Evolutionary conservation across 1,140 invertebrate species (phyloP).

Genomic region (Bombus soroeensis): DNA sequence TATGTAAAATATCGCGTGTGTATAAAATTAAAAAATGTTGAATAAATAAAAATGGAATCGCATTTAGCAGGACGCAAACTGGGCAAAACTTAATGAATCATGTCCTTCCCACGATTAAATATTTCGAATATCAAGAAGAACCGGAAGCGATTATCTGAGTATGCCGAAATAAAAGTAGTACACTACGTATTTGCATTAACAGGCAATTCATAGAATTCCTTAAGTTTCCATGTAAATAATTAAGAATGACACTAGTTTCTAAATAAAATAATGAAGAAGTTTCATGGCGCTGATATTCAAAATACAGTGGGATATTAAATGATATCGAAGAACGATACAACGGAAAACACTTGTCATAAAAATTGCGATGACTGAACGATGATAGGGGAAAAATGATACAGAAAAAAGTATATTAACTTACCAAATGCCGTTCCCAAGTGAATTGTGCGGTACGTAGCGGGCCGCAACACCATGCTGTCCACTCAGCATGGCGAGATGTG

Average conservation of each 20-base stretch:
- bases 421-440: slow-evolving; percentile 29
- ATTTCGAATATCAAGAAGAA: slow-evolving; percentile 26
- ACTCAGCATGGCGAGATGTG: slow-evolving; percentile 47
- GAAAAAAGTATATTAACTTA: slow-evolving; percentile 32
- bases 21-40: not conserved
- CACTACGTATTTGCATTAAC: not conserved
- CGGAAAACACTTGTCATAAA: not conserved
- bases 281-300: not conserved
- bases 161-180: not conserved
- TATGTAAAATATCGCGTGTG: not conserved
- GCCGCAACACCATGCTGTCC: slow-evolving; percentile 11
- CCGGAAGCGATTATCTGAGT: slow-evolving; percentile 31
- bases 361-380: not conserved
- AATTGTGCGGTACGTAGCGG: not conserved
- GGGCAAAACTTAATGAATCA: not conserved
- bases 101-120: slow-evolving; percentile 2
- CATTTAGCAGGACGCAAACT: not conserved
- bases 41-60: not conserved
- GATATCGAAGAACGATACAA: not conserved
- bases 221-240: not conserved
- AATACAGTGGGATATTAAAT: not conserved
- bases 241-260: not conserved
- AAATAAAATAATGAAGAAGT: not conserved
- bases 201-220: not conserved
- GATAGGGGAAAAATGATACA: too few relatives aligned